Base-by-base conservation (phyloP, 1,140 invertebrate species). In the Apocrypta bakeri region DNA sequence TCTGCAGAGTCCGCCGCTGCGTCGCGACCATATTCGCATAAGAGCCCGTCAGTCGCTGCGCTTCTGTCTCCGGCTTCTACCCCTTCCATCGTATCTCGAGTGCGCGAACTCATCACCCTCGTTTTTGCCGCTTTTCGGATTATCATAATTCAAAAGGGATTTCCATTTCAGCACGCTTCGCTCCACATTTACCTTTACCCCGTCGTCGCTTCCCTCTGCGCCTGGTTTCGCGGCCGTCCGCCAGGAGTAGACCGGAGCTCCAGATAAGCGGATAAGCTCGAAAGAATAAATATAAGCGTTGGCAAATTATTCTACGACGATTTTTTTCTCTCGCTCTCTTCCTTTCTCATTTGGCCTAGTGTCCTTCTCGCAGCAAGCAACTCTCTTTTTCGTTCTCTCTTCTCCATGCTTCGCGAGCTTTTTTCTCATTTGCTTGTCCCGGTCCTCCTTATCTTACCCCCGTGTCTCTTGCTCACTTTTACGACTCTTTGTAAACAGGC, bases 131-230 rank as follows among this genome's bases (percentile, higher is more conserved):
- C 81, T 24, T 73, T 73, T 40, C 56, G 63, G 75, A 83, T 78
- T 83, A 83, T 83, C 75, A 83, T 83, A 78, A 83, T 78, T 77
- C 69, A 78, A 83, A 83, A 83, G 33, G 61, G 69, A 78, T 83
- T 83, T 83, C 68, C 56, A 24, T 63, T n/a, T 42, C 72, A 21
- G 25, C 29, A 12, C 33, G n/a, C 25, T 29, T 56, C 27, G 33
- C 27, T 31, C n/a, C 29, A n/a, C 73, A 48, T 71, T 76, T 76
- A 27, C 40, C 7, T 76, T 73, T 25, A 29, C 33, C 31, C 31
- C n/a, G 4, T 27, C 31, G 17, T 21, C 48, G 3, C 33, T 9
- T 9, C 33, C 33, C 3, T 37, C 33, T 25, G 63, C 63, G 25
- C 14, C 25, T 2, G 27, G 63, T 29, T 66, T 25, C 12, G 27